These are phyloP conservation scores for Cyaniris semiargus DNA, from an alignment of 2,888 invertebrate species.

Conservation along the genomic window DNA sequence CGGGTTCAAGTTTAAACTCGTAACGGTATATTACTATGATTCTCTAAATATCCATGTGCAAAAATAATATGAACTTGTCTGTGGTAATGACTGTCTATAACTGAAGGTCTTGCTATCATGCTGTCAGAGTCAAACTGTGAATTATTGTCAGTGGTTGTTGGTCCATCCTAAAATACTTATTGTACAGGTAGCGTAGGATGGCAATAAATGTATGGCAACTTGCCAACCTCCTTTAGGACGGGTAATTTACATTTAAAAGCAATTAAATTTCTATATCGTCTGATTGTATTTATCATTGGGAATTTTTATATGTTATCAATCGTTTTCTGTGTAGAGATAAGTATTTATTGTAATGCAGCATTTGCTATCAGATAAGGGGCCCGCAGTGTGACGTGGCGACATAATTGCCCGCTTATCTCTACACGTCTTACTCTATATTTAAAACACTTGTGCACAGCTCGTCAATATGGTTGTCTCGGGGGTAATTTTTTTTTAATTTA, in stretches of 20 bases:
- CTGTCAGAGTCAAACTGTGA: no score
- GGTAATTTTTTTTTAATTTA: slow-evolving; percentile 48
- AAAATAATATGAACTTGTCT: no score
- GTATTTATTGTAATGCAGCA: slow-evolving; percentile 66
- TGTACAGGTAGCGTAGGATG: no score
- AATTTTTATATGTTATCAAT: slow-evolving; percentile 22
- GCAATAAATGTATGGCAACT: no score
- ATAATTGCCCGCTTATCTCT: slow-evolving; percentile 62
- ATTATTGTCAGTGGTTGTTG: no score
- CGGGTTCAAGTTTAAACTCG: no score
- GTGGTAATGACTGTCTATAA: no score
- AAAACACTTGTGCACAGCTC: slow-evolving; percentile 37
- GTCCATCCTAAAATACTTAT: no score
- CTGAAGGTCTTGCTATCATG: no score
- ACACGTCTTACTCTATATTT: slow-evolving; percentile 41
- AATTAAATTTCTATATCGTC: background rate
- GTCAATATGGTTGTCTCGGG: slow-evolving; percentile 65
- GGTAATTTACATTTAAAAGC: background rate
- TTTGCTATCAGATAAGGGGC: slow-evolving; percentile 57
- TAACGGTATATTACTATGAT: no score
- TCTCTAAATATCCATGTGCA: no score
- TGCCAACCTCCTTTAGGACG: no score
- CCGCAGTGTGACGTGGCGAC: slow-evolving; percentile 76
- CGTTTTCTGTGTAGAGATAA: slow-evolving; percentile 50
- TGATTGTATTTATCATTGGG: slow-evolving; percentile 7